A percentile compares a stretch with the other conserved stretches of the same genome.
Evolutionary conservation across 2,888 invertebrate genomes (phyloP).

Genomic region (Nephrotoma appendiculata): DNA sequence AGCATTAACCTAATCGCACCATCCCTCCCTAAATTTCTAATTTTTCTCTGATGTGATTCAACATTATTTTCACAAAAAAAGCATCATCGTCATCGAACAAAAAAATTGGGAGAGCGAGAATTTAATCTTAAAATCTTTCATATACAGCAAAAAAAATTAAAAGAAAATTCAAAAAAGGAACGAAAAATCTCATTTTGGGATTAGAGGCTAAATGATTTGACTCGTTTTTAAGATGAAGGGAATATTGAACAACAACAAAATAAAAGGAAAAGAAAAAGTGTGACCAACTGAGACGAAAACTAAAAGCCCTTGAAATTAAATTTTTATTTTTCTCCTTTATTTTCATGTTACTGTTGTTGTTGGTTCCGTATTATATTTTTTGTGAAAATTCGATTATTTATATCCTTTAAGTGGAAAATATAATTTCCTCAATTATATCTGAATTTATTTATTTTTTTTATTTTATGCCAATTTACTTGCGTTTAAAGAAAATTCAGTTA

Average conservation of each 20-base stretch:
- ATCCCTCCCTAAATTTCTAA: neutral
- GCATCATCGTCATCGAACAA: neutral
- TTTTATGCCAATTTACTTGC: neutral
- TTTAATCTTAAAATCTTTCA: neutral
- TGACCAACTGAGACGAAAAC: slow-evolving; percentile 5
- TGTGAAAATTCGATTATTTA: neutral
- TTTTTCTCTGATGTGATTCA: neutral
- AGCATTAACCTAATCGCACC: neutral
- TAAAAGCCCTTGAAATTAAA: slow-evolving; percentile 6
- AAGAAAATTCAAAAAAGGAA: neutral
- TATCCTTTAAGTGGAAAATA: neutral
- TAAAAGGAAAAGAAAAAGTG: neutral
- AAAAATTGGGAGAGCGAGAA: neutral
- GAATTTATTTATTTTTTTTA: neutral
- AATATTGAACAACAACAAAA: neutral
- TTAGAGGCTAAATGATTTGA: slow-evolving; percentile 3
- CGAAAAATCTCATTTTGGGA: neutral
- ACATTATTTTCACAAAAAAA: neutral
- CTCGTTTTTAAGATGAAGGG: neutral
- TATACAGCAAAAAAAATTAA: neutral
- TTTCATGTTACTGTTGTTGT: neutral
- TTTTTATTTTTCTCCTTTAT: neutral
- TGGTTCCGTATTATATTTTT: neutral
- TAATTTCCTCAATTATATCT: neutral
- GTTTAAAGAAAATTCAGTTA: neutral